A percentile compares a stretch with the other conserved stretches of the same genome.
Conservation (phyloP, 1,140 invertebrate species). For the Diorhabda sublineata region DNA sequence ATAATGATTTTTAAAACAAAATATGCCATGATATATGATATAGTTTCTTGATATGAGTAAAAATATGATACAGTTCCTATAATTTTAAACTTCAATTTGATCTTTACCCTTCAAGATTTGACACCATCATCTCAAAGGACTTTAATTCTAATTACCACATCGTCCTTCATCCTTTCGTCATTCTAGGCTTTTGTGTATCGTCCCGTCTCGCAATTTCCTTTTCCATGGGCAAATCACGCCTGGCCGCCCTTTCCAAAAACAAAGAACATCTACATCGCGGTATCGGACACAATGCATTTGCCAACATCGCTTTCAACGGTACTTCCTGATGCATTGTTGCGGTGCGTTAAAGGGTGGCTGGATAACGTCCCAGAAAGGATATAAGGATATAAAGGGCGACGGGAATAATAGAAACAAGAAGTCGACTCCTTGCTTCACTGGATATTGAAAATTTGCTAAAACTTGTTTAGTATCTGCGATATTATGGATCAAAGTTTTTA, state of each 20-base stretch:
- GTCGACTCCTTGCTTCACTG: neutral
- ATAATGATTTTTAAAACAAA: too few relatives aligned
- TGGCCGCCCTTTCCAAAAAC: conserved; percentile 32
- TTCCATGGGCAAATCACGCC: conserved; percentile 1
- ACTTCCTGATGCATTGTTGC: conserved; percentile 47
- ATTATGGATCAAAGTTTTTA: too few relatives aligned
- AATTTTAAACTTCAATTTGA: neutral
- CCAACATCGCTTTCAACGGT: conserved; percentile 29
- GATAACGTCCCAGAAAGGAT: conserved; percentile 1
- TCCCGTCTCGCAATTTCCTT: neutral
- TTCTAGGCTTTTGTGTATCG: neutral
- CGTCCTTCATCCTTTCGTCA: neutral
- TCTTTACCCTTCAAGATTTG: neutral
- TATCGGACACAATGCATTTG: conserved; percentile 47
- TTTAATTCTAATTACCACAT: neutral
- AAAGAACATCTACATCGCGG: conserved; percentile 34
- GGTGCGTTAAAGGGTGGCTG: conserved; percentile 47
- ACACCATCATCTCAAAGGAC: conserved; percentile 1
- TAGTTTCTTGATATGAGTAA: too few relatives aligned
- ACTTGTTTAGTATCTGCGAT: neutral
- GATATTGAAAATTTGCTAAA: neutral
- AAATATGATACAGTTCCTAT: neutral
- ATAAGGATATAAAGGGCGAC: neutral
- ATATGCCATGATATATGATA: too few relatives aligned
- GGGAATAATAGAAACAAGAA: neutral